These are phyloP conservation scores for Melieria picta DNA, from an alignment of 2,888 invertebrate species.

Conservation along the genomic window DNA sequence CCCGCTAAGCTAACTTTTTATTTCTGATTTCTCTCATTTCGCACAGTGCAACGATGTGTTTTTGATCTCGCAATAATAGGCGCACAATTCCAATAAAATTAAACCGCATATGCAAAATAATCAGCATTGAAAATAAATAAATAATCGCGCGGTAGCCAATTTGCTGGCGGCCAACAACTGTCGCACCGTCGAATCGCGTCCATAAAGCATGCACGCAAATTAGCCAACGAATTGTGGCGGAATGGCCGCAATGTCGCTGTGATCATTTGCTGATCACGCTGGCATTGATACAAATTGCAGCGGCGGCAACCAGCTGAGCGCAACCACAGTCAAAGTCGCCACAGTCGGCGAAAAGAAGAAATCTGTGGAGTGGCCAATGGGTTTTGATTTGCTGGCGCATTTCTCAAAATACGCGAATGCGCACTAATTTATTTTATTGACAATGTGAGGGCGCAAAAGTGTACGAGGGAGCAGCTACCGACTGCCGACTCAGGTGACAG, in stretches of 20 bases:
- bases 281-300: constrained; percentile 33
- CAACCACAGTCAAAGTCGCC: too few species aligned
- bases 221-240: constrained; percentile 24
- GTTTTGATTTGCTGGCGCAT: too few species aligned
- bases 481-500: too few species aligned
- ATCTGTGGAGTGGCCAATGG: not conserved
- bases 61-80: not conserved
- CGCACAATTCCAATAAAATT: constrained; percentile 1
- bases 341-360: not conserved
- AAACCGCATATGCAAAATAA: constrained; percentile 7
- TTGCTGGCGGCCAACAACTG: not conserved
- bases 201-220: constrained; percentile 30
- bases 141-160: constrained; percentile 15
- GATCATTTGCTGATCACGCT: constrained; percentile 4
- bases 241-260: constrained; percentile 23
- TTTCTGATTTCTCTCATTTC: too few species aligned
- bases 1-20: too few species aligned
- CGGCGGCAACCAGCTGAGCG: not conserved
- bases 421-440: too few species aligned
- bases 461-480: too few species aligned
- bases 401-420: too few species aligned
- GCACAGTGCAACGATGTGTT: too few species aligned
- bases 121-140: not conserved
- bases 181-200: not conserved
- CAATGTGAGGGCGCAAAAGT: too few species aligned